Conservation (phyloP, 2,797 vertebrate species). For the Cirrhinus molitorella region DNA sequence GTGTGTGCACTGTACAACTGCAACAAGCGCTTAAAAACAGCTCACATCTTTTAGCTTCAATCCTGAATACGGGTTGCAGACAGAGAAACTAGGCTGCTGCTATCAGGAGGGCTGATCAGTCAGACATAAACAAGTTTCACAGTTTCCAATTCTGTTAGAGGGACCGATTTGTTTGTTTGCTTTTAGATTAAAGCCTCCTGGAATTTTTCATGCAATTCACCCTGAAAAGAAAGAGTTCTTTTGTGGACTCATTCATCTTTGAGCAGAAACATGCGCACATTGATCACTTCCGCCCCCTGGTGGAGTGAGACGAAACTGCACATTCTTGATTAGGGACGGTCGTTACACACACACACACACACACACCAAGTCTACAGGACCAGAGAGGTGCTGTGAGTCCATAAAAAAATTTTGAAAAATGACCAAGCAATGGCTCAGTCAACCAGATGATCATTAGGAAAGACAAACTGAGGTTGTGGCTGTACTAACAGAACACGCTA, state of each 20-base stretch:
- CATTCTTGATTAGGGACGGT: conserved; percentile 20
- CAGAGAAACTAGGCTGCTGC: neutral
- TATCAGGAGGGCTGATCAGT: conserved; percentile 19
- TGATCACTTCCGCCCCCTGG: neutral
- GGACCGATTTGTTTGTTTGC: conserved; percentile 40
- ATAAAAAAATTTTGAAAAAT: neutral
- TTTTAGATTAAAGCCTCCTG: conserved; percentile 44
- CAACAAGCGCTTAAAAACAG: neutral
- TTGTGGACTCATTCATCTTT: conserved; percentile 24
- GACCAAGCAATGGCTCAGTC: neutral
- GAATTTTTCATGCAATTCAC: conserved; percentile 16
- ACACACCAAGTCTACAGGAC: neutral
- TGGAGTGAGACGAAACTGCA: neutral
- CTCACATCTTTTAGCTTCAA: neutral
- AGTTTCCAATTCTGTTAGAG: conserved; percentile 23
- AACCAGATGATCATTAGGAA: neutral
- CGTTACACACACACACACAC: neutral
- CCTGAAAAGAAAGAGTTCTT: conserved; percentile 36
- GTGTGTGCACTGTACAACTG: neutral
- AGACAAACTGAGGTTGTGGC: conserved; percentile 8
- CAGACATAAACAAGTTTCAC: conserved; percentile 42
- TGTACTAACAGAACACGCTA: neutral
- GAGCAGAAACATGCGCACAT: neutral
- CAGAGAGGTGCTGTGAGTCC: neutral
- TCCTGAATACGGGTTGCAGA: neutral